Evolutionary conservation across 2,797 vertebrate species (phyloP), one percentile per base, ranked within the genome.

Genomic region (Ctenopoma kingsleyae): DNA sequence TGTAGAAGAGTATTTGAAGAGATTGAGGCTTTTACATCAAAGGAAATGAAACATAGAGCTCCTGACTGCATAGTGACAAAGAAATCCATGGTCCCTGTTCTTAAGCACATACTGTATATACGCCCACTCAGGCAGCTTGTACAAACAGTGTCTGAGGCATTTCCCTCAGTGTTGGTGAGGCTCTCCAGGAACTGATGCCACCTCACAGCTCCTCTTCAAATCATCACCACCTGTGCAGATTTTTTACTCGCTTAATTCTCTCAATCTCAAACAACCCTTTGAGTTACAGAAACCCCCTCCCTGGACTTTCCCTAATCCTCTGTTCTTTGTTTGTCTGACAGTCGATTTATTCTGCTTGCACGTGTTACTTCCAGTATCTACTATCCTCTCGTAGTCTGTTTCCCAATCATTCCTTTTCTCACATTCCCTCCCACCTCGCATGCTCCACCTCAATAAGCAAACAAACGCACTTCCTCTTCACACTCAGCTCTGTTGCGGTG

Each of bases 391-490:
- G 13, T 50, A 0, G 66, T 35, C 58, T 19, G 22, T 40, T 61
- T 49, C 20, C 8, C 54, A 30, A 17, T 53, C 46, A 35, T 38
- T 56, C 22, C 40, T 13, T 43, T 49, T 58, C 75, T 55, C 64
- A 51, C 64, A 41, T 46, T 73, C 69, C 85, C 88, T 71, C 78
- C 81, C 78, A 54, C 63, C 80, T 76, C 47, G 68, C 78, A 38
- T 20, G 60, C 82, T 69, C 23, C 52, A 56, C 82, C 77, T 88
- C 86, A 88, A 86, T 89, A 84, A 88, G 80, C 89, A 89, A 91
- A 91, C 85, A 90, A 86, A 83, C 74, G 67, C 78, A 75, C 84
- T 90, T 92, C 88, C 87, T 87, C 76, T 70, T 81, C 78, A 89
- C 87, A 86, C 74, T 53, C 71, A 2, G 74, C 81, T 84, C 70